Base-by-base conservation (phyloP, 1,140 invertebrate species). In the Neelides sp. region DNA sequence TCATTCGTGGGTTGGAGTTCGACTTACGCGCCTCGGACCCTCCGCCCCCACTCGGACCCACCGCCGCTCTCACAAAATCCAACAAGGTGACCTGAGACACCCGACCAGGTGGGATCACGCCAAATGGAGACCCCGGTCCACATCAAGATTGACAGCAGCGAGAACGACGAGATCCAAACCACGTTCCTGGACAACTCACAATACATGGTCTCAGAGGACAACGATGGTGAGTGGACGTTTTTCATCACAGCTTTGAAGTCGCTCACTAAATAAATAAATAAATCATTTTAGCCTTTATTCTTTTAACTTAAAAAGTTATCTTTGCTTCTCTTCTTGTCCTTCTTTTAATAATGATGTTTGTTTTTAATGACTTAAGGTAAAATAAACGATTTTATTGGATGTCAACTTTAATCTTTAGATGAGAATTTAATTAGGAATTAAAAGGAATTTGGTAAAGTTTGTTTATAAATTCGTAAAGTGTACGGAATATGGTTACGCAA, bases 71-170 rank as follows among this genome's bases (percentile, higher is more conserved):
- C n/a, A n/a, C n/a, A n/a, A n/a, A n/a, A n/a, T n/a, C n/a, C n/a
- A n/a, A n/a, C n/a, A n/a, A n/a, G n/a, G n/a, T n/a, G n/a, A n/a
- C n/a, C n/a, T n/a, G n/a, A n/a, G n/a, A n/a, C n/a, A n/a, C n/a
- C n/a, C n/a, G n/a, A n/a, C n/a, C n/a, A n/a, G n/a, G n/a, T n/a
- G n/a, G n/a, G n/a, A n/a, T n/a, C n/a, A n/a, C n/a, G n/a, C n/a
- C n/a, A n/a, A n/a, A n/a, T n/a, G n/a, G n/a, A n/a, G n/a, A n/a
- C n/a, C n/a, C n/a, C n/a, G n/a, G n/a, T n/a, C n/a, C n/a, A n/a
- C n/a, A n/a, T n/a, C n/a, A 45, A 4, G 12, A 58, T 55, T 50
- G 56, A 61, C 35, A 58, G 50, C 4, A 51, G 53, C 32, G 59
- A 58, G 43, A 58, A 48, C 40, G 55, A 60, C 28, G 55, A 57